These are phyloP conservation scores for Xiphophorus birchmanni DNA, from an alignment of 2,797 vertebrate species.

Conservation along the genomic window DNA sequence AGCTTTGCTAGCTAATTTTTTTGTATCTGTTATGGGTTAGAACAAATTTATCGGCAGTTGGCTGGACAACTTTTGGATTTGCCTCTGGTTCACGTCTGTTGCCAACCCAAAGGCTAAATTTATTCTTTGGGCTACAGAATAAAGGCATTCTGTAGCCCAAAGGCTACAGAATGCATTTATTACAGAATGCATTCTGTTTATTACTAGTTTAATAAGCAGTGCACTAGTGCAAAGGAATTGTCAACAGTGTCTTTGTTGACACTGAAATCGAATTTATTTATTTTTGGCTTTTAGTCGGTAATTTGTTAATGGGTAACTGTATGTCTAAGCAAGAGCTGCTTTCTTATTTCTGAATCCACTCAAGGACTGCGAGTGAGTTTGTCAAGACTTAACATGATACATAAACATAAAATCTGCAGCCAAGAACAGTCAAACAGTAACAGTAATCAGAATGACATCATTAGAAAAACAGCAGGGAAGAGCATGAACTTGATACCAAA, in stretches of 20 bases:
- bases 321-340: constrained; percentile 6
- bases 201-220: constrained; percentile 4
- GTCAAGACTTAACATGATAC: constrained; percentile 1
- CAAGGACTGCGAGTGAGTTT: not conserved
- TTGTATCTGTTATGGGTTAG: too few relatives aligned
- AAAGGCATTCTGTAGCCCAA: too few relatives aligned
- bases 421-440: constrained; percentile 24
- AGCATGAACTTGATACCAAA: constrained; percentile 6
- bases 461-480: constrained; percentile 35
- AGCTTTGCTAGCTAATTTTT: too few relatives aligned
- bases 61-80: too few relatives aligned
- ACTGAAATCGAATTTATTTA: too few relatives aligned
- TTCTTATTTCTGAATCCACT: not conserved
- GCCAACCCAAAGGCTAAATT: too few relatives aligned
- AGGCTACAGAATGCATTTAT: too few relatives aligned
- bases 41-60: too few relatives aligned
- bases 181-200: not conserved
- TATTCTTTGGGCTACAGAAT: too few relatives aligned
- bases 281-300: constrained; percentile 42
- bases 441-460: constrained; percentile 17
- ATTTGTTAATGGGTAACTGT: constrained; percentile 7
- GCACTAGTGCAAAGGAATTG: too few relatives aligned
- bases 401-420: constrained; percentile 18
- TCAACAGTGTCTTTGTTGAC: too few relatives aligned
- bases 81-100: too few relatives aligned